Evolutionary conservation across 1,140 invertebrate genomes (phyloP), one percentile per base, ranked within the genome.

Genomic region (Palaemon carinicauda): DNA sequence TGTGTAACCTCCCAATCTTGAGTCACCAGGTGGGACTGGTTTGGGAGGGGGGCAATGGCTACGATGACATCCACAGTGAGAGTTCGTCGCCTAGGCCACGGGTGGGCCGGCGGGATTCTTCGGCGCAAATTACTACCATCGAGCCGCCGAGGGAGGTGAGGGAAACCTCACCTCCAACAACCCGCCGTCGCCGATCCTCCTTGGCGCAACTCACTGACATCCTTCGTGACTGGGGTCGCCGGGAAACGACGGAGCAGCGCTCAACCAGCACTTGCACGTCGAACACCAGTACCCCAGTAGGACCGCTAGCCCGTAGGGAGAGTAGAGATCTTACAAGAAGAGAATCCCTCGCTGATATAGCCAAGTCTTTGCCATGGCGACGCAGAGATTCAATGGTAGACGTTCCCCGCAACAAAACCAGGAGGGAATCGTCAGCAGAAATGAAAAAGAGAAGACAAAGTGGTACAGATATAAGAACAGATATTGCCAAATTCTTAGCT

Each of bases 1-100:
- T 98, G 88, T 98, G 97, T 95, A 97, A 98, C 92, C 93, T 98
- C 90, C 97, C 97, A 88, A 98, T 98, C 91, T 93, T 97, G 90
- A 97, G 96, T 86, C 96, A 98, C 92, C 97, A 98, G 94, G 96
- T 97, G 91, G 96, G 96, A 14, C 92, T 98, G 91, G 95, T 97
- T 90, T 98, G 96, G 96, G 95, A 96, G 90, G 96, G 96, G 56
- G 96, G 96, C 90, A 98, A 97, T 91, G 96, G 96, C 88, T 97
- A 96, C 95, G 96, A 97, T 94, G 96, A 98, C 50, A 85, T 90
- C 60, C 89, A 91, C 96, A 89, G 96, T 96, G 90, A 95, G 96
- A 87, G 81, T 53, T 86, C 87, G 33, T 83, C 88, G 41, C 87
- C 90, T 24, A 77, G 88, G 74, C 74, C 80, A 31, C 73, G 82